These are phyloP conservation scores for Brachymystax lenok DNA, from an alignment of 2,797 vertebrate genomes.

Conservation along the genomic window DNA sequence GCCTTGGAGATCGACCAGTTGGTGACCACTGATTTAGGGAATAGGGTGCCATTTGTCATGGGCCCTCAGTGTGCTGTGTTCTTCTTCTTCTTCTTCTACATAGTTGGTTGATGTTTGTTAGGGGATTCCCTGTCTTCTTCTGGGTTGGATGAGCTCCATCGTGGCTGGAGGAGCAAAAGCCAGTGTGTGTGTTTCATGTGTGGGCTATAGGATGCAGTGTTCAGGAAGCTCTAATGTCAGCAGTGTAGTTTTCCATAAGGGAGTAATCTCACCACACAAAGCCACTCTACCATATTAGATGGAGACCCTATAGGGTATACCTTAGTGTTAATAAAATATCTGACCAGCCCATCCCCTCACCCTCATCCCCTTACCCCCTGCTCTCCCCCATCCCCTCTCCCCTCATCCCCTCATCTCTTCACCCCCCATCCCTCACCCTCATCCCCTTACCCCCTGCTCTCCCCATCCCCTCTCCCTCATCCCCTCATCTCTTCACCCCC, in stretches of 20 bases:
- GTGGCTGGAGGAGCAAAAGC: slow-evolving; percentile 50
- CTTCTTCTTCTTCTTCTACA: slow-evolving; percentile 26
- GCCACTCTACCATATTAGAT: slow-evolving; percentile 66
- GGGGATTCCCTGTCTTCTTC: slow-evolving; percentile 37
- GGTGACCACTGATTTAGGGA: neutral
- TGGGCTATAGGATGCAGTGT: neutral
- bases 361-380: slow-evolving; percentile 28
- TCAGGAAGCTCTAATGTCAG: slow-evolving; percentile 71
- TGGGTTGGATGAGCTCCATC: slow-evolving; percentile 54
- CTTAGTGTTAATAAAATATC: slow-evolving; percentile 71
- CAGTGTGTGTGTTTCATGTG: slow-evolving; percentile 21
- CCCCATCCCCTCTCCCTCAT: no score
- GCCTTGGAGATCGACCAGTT: no score
- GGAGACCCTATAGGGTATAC: slow-evolving; percentile 56
- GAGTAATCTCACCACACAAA: slow-evolving; percentile 74
- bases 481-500: no score
- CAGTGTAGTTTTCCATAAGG: slow-evolving; percentile 76
- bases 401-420: slow-evolving; percentile 37
- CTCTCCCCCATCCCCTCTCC: neutral
- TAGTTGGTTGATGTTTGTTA: slow-evolving; percentile 61
- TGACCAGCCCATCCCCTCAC: slow-evolving; percentile 57
- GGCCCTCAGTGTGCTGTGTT: slow-evolving; percentile 30
- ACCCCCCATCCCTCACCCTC: slow-evolving; percentile 6
- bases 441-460: neutral
- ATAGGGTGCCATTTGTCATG: neutral